Percentiles rank a stretch among this genome's conserved stretches.
Conservation (phyloP, 2,113 vertebrate species). For the Pollimyrus isidori region DNA sequence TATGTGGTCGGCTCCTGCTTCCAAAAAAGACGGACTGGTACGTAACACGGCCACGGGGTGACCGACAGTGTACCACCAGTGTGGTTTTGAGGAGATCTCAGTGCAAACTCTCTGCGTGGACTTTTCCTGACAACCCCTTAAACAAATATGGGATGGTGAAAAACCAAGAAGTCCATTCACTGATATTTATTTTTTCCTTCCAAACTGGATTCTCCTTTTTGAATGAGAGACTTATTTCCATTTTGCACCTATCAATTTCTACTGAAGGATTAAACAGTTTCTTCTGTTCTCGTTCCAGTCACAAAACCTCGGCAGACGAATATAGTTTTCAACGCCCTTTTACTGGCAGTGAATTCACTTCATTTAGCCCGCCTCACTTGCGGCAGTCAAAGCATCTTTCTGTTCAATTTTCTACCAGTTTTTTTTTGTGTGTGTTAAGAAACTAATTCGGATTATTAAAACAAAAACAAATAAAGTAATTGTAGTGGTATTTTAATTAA, state of each 20-base stretch:
- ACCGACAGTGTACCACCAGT: conserved; percentile 52
- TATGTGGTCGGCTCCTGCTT: conserved; percentile 53
- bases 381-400: conserved; percentile 33
- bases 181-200: conserved; percentile 52
- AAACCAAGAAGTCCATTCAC: conserved; percentile 37
- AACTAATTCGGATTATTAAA: not conserved
- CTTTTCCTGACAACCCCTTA: conserved; percentile 52
- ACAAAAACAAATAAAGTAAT: conserved; percentile 1
- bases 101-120: conserved; percentile 45
- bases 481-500: not conserved
- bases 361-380: conserved; percentile 44
- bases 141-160: conserved; percentile 46
- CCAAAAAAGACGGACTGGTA: conserved; percentile 48
- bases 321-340: conserved; percentile 56
- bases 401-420: conserved; percentile 23
- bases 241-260: conserved; percentile 57
- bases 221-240: conserved; percentile 53
- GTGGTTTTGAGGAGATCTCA: conserved; percentile 55
- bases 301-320: conserved; percentile 52
- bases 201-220: conserved; percentile 38
- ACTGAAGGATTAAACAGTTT: conserved; percentile 51
- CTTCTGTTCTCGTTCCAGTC: conserved; percentile 58
- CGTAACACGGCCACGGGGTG: conserved; percentile 44
- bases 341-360: conserved; percentile 60
- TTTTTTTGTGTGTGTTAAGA: not conserved